Evolutionary conservation across 1,140 invertebrate genomes (phyloP).

Genomic region (Hyphantria cunea): DNA sequence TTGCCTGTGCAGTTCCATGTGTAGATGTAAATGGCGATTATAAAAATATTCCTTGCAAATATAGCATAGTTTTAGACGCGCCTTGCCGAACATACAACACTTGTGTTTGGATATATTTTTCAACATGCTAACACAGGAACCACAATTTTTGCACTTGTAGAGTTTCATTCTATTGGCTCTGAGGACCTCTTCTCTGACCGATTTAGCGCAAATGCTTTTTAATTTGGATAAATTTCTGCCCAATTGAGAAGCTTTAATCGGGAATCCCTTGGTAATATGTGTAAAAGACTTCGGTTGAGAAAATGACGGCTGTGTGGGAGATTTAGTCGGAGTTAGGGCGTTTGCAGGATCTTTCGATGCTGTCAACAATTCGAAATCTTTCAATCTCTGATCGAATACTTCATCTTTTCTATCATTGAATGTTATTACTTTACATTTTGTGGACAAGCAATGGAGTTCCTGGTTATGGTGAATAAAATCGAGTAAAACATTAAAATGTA

Average conservation of each 20-base stretch:
- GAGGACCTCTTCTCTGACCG: no score
- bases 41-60: conserved; percentile 4
- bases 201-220: no score
- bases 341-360: no score
- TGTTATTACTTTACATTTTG: neutral
- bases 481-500: neutral
- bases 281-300: no score
- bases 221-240: no score
- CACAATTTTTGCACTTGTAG: neutral
- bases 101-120: neutral
- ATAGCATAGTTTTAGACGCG: neutral
- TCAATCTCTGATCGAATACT: conserved; percentile 2
- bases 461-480: neutral
- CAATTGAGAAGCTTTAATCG: no score
- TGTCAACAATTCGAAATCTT: neutral
- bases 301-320: no score
- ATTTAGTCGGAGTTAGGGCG: no score
- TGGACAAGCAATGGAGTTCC: neutral
- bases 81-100: neutral
- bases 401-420: conserved; percentile 19
- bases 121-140: neutral
- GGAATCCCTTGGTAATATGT: no score
- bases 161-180: neutral
- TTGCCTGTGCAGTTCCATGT: neutral
- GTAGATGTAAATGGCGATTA: neutral